Evolutionary conservation across 2,797 vertebrate species (phyloP), one percentile per base, ranked within the genome.

Genomic region (Sebastiscus albofasciatus): DNA sequence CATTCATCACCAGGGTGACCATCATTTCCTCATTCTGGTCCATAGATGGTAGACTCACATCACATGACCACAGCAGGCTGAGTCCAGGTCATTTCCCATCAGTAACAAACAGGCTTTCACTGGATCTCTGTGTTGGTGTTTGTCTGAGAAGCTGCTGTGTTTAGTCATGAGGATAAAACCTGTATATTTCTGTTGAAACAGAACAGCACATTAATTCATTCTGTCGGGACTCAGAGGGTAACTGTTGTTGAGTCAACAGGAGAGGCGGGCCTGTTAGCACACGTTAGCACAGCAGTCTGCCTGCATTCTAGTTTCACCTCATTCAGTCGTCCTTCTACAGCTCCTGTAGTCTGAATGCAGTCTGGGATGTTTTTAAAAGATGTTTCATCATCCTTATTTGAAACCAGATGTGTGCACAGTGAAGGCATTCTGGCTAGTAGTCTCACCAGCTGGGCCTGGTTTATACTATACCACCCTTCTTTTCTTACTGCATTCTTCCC

Each of bases 1-100:
- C 36, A 91, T 93, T 94, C 82, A 93, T 61, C 26, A 93, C 58
- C 26, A 59, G 33, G 62, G 31, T 52, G 61, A 68, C 3, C 60
- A 65, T 79, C 69, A 76, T 80, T 75, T 76, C 69, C 72, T 18
- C n/a, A 52, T 20, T 16, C 60, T 66, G 29, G 6, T 74, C 27
- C 62, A 84, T 64, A 33, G 34, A 75, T 20, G 75, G 56, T 29
- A 78, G 59, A 83, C 78, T 87, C 85, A 92, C 83, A 88, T 78
- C 85, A 2, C 91, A 88, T 92, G 91, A 92, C 83, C 72, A 36
- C 67, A 16, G 4, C 75, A 72, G 75, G 42, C 67, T 66, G 69
- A 80, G 82, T 75, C 79, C 61, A 29, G 34, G 72, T 24, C 24
- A 67, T 67, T 90, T 91, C 86, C 84, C 67, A 67, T 76, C 68